Percentiles rank a stretch among this genome's conserved stretches.
phyloP scores from a whole-genome alignment of 2,113 vertebrate genomes.

The Anas platyrhynchos region DNA sequence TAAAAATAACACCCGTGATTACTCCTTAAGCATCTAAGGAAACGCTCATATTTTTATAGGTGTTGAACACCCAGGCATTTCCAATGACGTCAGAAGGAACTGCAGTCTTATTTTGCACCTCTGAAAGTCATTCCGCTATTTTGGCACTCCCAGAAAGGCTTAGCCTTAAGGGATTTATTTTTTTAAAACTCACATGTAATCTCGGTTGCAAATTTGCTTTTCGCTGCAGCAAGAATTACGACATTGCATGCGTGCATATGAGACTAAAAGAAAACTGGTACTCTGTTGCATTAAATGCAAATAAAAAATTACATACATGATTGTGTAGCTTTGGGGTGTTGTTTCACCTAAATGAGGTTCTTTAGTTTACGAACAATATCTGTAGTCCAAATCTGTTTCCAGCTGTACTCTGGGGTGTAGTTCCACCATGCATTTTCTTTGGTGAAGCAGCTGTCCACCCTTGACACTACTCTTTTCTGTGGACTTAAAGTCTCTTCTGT shows the following conservation, averaged over 20 bases:
- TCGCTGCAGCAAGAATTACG: background rate
- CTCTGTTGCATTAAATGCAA: background rate
- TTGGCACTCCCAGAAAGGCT: background rate
- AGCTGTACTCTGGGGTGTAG: background rate
- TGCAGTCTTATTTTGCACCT: slow-evolving; percentile 38
- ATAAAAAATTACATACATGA: background rate
- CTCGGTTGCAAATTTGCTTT: background rate
- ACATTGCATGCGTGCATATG: background rate
- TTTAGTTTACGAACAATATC: background rate
- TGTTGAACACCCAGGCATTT: slow-evolving; percentile 59
- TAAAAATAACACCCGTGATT: slow-evolving; percentile 47
- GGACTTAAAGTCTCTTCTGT: background rate
- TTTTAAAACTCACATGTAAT: background rate
- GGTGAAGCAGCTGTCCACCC: background rate
- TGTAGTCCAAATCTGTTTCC: background rate
- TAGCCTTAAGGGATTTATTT: background rate
- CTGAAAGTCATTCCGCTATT: slow-evolving; percentile 47
- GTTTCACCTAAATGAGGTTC: background rate
- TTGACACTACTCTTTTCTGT: background rate
- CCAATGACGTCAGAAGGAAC: slow-evolving; percentile 56
- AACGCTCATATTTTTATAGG: slow-evolving; percentile 30
- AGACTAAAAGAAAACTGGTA: background rate
- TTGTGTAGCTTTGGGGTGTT: background rate
- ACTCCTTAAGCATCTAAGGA: slow-evolving; percentile 56
- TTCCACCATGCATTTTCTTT: background rate